Conservation (phyloP, 1,140 invertebrate species). For the Drosophila fuyamai region DNA sequence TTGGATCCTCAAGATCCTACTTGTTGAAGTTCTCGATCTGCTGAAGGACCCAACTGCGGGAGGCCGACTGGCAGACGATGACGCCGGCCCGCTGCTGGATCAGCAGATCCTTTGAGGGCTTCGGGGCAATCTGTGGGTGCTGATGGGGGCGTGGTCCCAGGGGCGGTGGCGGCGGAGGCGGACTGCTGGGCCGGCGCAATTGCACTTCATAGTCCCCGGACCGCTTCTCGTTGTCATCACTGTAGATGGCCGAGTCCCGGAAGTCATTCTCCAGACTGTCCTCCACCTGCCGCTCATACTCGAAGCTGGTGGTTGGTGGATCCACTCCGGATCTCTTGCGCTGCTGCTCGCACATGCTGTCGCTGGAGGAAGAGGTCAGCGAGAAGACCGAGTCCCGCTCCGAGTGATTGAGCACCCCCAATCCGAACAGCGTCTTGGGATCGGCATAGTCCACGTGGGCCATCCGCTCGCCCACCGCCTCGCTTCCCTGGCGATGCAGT, state of each 20-base stretch:
- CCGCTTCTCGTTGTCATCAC: slow-evolving; percentile 87
- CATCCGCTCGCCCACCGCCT: slow-evolving; percentile 92
- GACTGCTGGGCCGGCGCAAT: slow-evolving; percentile 57
- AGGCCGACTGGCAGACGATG: slow-evolving; percentile 67
- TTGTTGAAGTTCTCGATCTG: slow-evolving; percentile 74
- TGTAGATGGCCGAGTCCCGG: slow-evolving; percentile 93
- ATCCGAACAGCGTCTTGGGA: slow-evolving; percentile 88
- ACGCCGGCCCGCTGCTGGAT: slow-evolving; percentile 29
- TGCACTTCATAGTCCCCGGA: slow-evolving; percentile 58
- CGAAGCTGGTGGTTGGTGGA: slow-evolving; percentile 50
- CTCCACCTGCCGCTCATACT: slow-evolving; percentile 82
- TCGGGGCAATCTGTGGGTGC: slow-evolving; percentile 65
- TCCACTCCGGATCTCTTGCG: slow-evolving; percentile 43
- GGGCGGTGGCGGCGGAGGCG: slow-evolving; percentile 64
- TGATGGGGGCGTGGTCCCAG: slow-evolving; percentile 34
- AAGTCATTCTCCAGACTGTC: slow-evolving; percentile 87
- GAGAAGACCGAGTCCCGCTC: slow-evolving; percentile 86
- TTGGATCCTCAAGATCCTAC: background rate
- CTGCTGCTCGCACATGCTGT: slow-evolving; percentile 85
- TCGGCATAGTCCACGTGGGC: slow-evolving; percentile 94
- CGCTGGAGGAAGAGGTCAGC: slow-evolving; percentile 87
- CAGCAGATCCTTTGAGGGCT: slow-evolving; percentile 51
- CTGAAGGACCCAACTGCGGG: slow-evolving; percentile 80
- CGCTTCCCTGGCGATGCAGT: slow-evolving; percentile 92
- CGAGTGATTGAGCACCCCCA: slow-evolving; percentile 77